Base-by-base conservation (phyloP, 2,113 vertebrate species). In the Cryptotis parvus region DNA sequence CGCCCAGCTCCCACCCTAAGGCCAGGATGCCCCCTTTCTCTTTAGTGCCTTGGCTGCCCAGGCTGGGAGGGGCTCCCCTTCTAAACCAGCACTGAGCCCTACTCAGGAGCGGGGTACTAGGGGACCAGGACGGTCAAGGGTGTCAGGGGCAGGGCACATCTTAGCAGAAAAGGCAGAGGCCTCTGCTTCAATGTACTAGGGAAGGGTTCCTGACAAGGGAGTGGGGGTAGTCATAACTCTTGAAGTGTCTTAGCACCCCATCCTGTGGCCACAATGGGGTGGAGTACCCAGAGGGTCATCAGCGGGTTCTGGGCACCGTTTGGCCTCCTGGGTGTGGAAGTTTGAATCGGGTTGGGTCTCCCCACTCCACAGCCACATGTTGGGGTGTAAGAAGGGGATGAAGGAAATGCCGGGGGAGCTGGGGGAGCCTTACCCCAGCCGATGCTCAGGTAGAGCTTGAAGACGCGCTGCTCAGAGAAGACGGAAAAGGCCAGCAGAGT, bases 391-490 rank as follows among this genome's bases (percentile, higher is more conserved):
- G 33, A 26, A 35, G 1, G n/a, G 4, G 8, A 22, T 12, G 39
- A 29, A 43, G 0, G 0, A 29, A 66, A 7, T 1, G 52, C 35
- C 0, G 0, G 63, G 0, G 3, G 69, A 55, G 52, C 52, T 20
- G 52, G 45, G 45, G 45, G 45, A 49, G 68, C 94, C 99, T 98
- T 97, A 99, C 99, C 99, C 99, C 99, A 99, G 92, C 99, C 99
- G 73, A 99, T 98, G 96, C 97, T 98, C 95, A 99, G 97, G 76
- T 99, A 99, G 66, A 99, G 98, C 74, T 97, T 97, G 97, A 99
- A 99, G 97, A 99, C 97, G 69, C 98, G 98, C 96, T 97, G 99
- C 96, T 99, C 99, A 0, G 98, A 99, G 97, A 99, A 99, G 79
- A 99, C 98, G 0, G 99, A 98, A 86, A 99, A 97, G 31, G 98